Evolutionary conservation across 1,140 invertebrate genomes (phyloP).

Genomic region (Apis florea): DNA sequence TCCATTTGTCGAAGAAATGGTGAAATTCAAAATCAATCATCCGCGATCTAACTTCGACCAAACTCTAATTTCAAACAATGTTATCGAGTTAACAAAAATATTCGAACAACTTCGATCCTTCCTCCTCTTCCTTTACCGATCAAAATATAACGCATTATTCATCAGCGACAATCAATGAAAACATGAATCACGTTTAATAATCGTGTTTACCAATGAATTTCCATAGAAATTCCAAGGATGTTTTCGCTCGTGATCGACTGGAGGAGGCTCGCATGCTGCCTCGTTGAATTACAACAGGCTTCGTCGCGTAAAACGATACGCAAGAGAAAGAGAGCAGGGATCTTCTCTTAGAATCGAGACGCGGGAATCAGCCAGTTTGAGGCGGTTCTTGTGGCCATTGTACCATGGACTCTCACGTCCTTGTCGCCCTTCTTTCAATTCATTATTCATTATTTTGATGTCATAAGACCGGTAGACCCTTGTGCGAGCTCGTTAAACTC

Average conservation of each 20-base stretch:
- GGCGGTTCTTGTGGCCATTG: slow-evolving; percentile 21
- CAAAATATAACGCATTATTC: not conserved
- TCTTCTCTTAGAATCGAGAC: not conserved
- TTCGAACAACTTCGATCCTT: too few species aligned
- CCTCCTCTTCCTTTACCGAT: too few species aligned
- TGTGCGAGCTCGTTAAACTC: not conserved
- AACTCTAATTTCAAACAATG: too few species aligned
- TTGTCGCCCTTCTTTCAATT: slow-evolving; percentile 14
- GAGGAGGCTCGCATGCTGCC: not conserved
- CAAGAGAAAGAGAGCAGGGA: slow-evolving; percentile 2
- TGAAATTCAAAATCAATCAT: too few species aligned
- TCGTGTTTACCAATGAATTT: not conserved
- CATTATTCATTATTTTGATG: slow-evolving; percentile 22
- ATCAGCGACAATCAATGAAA: not conserved
- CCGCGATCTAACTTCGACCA: too few species aligned
- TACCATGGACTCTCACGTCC: slow-evolving; percentile 25
- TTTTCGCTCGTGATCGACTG: not conserved
- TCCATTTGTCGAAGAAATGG: too few species aligned
- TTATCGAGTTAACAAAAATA: too few species aligned
- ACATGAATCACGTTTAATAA: not conserved
- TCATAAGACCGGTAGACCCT: not conserved
- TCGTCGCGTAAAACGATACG: slow-evolving; percentile 16
- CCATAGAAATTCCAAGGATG: slow-evolving; percentile 8
- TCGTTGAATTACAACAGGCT: slow-evolving; percentile 12
- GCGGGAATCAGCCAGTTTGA: slow-evolving; percentile 30